Base-by-base conservation (phyloP, 2,797 vertebrate genomes). In the Eospalax fontanierii region DNA sequence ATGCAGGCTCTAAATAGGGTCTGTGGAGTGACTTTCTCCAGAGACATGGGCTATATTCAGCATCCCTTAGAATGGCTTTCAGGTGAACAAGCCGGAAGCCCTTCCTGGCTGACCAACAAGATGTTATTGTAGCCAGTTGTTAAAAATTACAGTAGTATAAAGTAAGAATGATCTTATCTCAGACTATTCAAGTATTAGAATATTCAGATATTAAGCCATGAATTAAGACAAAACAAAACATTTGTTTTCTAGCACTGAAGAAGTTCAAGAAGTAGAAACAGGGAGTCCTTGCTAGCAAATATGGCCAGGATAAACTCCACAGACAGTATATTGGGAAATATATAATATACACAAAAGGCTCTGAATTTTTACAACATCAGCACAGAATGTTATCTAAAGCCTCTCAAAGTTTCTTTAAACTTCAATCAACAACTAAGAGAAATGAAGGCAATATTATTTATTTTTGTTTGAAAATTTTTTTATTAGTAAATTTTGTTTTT, bases 331-430 rank as follows among this genome's bases (percentile, higher is more conserved):
- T 4, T 14, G 54, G 50, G 40, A 63, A 59, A 21, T 15, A 46
- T 26, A 61, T 0, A 76, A 43, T 50, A 88, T 18, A 30, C 63
- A 43, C 19, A 33, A 80, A 86, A 81, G 35, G 16, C 83, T 71
- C n/a, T 65, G 38, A 50, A 78, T 33, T 84, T 87, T 93, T 78
- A 89, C 28, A 66, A 73, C 86, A 74, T 86, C 79, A 81, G 95
- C 75, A 81, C 71, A 70, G 40, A 12, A 26, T 40, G 54, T 76
- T 83, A 40, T 9, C 71, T 43, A 78, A 90, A 65, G 40, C n/a
- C 11, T 46, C 90, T 75, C 16, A 38, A 93, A 88, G 30, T 73
- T 93, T 85, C 89, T 90, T 82, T 71, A 82, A 94, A 76, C 22
- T 1, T 87, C 38, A 19, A 40, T 68, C 59, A 50, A 93, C 1